phyloP scores from a whole-genome alignment of 2,888 invertebrate species.

The Hyppa rectilinea region DNA sequence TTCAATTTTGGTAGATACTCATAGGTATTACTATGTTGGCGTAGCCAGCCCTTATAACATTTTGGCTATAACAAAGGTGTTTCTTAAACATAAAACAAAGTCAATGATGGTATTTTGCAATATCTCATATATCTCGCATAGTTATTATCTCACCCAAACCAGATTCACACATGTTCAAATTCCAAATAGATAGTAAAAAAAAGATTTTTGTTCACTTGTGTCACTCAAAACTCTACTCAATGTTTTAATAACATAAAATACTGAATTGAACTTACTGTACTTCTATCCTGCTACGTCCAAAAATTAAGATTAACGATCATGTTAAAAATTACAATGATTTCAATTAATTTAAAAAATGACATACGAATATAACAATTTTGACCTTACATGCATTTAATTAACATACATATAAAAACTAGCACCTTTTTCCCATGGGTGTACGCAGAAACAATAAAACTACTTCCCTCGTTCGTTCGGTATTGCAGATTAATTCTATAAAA shows the following conservation, averaged over 20 bases:
- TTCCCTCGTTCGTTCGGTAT: no score
- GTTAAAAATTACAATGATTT: background rate
- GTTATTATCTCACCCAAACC: background rate
- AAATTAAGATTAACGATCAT: background rate
- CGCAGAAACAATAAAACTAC: no score
- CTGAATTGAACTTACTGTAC: no score
- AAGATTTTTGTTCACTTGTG: no score
- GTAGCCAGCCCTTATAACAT: background rate
- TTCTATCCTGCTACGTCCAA: background rate
- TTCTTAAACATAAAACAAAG: background rate
- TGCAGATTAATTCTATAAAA: no score
- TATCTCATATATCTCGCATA: no score
- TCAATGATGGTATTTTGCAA: background rate
- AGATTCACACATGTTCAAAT: background rate
- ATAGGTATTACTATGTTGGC: no score
- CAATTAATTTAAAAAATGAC: background rate
- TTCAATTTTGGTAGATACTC: no score
- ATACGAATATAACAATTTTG: slow-evolving; percentile 9
- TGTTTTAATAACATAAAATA: no score
- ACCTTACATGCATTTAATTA: slow-evolving; percentile 45
- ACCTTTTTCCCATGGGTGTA: no score
- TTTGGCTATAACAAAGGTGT: background rate
- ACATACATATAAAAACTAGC: no score
- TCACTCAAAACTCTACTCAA: background rate
- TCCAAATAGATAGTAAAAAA: background rate